A percentile compares a stretch with the other conserved stretches of the same genome.
Evolutionary conservation across 2,888 invertebrate genomes (phyloP).

Genomic region (Muschampia plurimacula): DNA sequence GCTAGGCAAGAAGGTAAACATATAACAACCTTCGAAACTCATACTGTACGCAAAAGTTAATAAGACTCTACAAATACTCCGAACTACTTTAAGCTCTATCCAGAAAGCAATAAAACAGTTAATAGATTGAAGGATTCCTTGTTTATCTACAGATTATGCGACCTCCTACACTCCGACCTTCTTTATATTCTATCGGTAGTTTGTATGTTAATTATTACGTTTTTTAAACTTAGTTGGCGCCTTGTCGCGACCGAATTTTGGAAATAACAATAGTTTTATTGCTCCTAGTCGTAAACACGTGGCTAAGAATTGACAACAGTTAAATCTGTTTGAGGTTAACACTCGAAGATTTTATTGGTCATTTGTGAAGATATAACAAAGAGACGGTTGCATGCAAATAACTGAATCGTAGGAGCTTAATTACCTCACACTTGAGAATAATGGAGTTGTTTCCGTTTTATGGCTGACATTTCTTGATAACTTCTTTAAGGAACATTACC

Average conservation of each 20-base stretch:
- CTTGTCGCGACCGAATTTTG: constrained; percentile 39
- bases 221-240: constrained; percentile 47
- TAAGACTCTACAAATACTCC: neutral
- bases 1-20: constrained; percentile 37
- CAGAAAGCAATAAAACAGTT: neutral
- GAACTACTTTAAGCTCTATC: constrained; percentile 11
- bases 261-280: constrained; percentile 39
- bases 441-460: constrained; percentile 2
- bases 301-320: constrained; percentile 11
- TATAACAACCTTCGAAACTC: constrained; percentile 34
- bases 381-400: constrained; percentile 1
- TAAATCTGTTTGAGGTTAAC: constrained; percentile 22
- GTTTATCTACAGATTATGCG: constrained; percentile 14
- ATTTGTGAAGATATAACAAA: constrained; percentile 14
- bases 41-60: constrained; percentile 16
- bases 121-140: neutral
- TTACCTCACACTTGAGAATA: neutral
- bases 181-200: constrained; percentile 47
- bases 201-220: constrained; percentile 49
- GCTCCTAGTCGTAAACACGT: constrained; percentile 9
- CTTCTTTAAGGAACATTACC: neutral
- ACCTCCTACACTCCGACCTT: constrained; percentile 40
- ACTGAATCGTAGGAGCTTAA: neutral
- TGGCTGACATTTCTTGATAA: neutral
- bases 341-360: constrained; percentile 5